phyloP scores from a whole-genome alignment of 2,888 invertebrate species.

The Arrhopalites spinosus region DNA sequence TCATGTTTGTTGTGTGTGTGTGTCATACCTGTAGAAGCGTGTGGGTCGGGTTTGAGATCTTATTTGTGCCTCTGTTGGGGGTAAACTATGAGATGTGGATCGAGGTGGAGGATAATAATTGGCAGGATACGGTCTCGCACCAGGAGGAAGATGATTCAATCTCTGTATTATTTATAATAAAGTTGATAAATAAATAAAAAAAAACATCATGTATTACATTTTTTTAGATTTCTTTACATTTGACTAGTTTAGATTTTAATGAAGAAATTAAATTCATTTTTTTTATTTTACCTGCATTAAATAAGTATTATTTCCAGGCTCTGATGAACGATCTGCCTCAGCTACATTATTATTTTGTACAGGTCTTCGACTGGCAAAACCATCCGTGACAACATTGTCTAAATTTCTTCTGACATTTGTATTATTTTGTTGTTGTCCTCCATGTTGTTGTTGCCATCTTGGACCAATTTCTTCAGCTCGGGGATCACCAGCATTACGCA shows the following conservation, averaged over 20 bases:
- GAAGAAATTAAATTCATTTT: too few relatives aligned
- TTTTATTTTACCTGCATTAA: conserved; percentile 34
- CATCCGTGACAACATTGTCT: conserved; percentile 15
- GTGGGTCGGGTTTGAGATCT: conserved; percentile 33
- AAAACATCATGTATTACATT: too few relatives aligned
- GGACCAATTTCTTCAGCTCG: conserved; percentile 50
- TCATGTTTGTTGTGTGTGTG: too few relatives aligned
- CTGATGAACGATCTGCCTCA: conserved; percentile 26
- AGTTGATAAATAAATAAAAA: too few relatives aligned
- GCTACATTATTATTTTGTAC: neutral
- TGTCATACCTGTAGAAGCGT: conserved; percentile 28
- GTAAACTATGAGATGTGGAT: conserved; percentile 31
- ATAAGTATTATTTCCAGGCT: conserved; percentile 37
- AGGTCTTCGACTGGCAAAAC: conserved; percentile 33
- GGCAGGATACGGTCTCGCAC: conserved; percentile 29
- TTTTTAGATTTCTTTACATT: too few relatives aligned
- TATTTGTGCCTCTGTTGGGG: conserved; percentile 31
- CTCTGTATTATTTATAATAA: conserved; percentile 27
- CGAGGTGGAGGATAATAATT: conserved; percentile 25
- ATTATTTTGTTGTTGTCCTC: neutral
- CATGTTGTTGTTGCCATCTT: conserved; percentile 43
- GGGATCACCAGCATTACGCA: conserved; percentile 36
- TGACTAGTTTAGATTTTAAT: too few relatives aligned
- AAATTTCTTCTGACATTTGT: neutral
- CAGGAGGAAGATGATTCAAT: conserved; percentile 37